Base-by-base conservation (phyloP, 2,888 invertebrate species). In the Stictocephala bisonia region DNA sequence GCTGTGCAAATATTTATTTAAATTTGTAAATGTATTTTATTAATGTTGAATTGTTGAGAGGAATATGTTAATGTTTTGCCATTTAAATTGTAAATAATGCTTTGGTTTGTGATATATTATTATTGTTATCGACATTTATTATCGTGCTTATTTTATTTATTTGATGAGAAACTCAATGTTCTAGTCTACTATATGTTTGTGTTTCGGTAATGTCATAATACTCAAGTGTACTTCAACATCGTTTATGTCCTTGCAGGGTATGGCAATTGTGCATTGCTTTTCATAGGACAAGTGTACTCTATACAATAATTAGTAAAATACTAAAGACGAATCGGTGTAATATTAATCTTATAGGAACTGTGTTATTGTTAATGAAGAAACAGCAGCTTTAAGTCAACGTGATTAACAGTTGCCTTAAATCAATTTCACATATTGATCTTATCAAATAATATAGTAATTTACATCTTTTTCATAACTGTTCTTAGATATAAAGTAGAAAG, bases 341-440 rank as follows among this genome's bases (percentile, higher is more conserved):
- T n/a, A n/a, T n/a, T n/a, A n/a, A n/a, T n/a, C 35, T 35, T 35
- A 35, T 35, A 9, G 35, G 35, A 6, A 35, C 7, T 11, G 11
- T 9, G 7, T 35, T 35, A 35, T 9, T 35, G 11, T 35, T 6
- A 35, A 35, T 35, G 6, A n/a, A 9, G 60, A 22, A 64, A 64
- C 44, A 24, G 15, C 41, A 64, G 64, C 64, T 64, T 64, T 64
- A 64, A 64, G 64, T 64, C 64, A 41, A 41, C 15, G 64, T 64
- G 64, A 64, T 64, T 40, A 26, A 26, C 26, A 41, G 64, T 44
- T 64, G 64, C 64, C 64, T 64, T 64, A 64, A n/a, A 64, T 24
- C 4, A 60, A 60, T 35, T 35, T 44, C n/a, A n/a, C n/a, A n/a
- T n/a, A n/a, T n/a, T n/a, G n/a, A n/a, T n/a, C n/a, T n/a, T n/a